These are phyloP conservation scores for Plutella xylostella DNA, from an alignment of 2,888 invertebrate genomes.

Conservation along the genomic window DNA sequence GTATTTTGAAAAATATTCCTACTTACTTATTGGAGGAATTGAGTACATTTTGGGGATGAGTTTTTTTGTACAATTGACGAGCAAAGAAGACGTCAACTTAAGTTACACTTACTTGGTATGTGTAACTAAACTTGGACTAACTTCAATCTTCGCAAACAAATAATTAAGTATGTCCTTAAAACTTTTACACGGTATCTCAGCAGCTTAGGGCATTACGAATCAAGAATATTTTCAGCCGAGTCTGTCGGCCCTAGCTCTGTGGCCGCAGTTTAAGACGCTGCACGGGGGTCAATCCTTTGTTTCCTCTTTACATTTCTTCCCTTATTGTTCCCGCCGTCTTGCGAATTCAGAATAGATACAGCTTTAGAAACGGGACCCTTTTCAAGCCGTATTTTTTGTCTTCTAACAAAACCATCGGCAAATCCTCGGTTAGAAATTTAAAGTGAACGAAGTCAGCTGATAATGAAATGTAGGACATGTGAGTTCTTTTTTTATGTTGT, in stretches of 20 bases:
- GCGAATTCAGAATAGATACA: constrained; percentile 27
- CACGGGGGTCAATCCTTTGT: constrained; percentile 37
- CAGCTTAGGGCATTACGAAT: no score
- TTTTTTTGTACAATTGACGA: no score
- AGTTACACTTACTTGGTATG: neutral
- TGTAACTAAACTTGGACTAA: neutral
- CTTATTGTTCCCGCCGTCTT: constrained; percentile 38
- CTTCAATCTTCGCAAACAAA: neutral
- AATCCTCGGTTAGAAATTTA: neutral
- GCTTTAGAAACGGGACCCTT: neutral
- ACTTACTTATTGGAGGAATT: no score
- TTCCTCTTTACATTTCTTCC: constrained; percentile 37
- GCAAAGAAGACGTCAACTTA: neutral
- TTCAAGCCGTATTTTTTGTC: neutral
- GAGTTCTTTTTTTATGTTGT: neutral
- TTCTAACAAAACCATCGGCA: neutral
- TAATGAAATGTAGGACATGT: neutral
- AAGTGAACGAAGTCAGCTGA: neutral
- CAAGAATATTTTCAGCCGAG: no score
- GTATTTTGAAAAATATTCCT: no score
- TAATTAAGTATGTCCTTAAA: neutral
- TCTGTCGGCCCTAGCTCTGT: constrained; percentile 19
- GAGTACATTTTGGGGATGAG: no score
- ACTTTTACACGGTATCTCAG: no score
- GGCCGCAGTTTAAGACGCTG: constrained; percentile 32